Evolutionary conservation across 2,888 invertebrate species (phyloP), one percentile per base, ranked within the genome.

Genomic region (Exephanes ischioxanthus): DNA sequence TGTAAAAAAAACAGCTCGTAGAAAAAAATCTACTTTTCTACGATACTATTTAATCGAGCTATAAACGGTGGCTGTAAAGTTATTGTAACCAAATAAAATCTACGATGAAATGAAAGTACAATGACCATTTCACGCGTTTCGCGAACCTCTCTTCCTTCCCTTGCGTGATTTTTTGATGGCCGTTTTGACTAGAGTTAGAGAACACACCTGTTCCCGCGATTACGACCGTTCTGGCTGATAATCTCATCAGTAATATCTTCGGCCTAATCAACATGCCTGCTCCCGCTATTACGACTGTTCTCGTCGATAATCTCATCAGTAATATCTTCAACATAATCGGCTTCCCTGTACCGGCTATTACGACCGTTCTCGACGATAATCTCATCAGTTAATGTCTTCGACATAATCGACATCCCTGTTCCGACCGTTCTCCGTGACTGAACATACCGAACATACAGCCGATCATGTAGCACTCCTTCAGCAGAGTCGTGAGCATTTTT

Each of bases 401-500:
- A 70, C 22, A 37, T 48, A 26, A 55, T 22, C n/a, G 33, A 33
- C n/a, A 58, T 53, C 11, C 30, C 11, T 30, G 5, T 30, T 5
- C 5, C 5, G 37, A 37, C 37, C 6, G 37, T 37, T 37, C 37
- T 37, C 37, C 9, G 37, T 37, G 37, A 37, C 37, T 9, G 37
- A 37, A 37, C 37, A 37, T 37, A 88, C 97, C 97, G 92, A 98
- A 98, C 0, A 96, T 94, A 0, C 97, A 95, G 0, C 98, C 98
- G 2, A 97, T 96, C 97, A 98, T 98, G 88, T 97, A 97, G 3
- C 97, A 95, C 30, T 96, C 96, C 55, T 96, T 95, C 86, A 98
- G 96, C 9, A 98, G 94, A 87, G 97, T 96, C 33, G 96, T 96
- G 66, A 98, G 94, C 86, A 97, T 95, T 37, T 94, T 94, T 93